Base-by-base conservation (phyloP, 64 coral and sea anemone genomes). In the Actinia tenebrosa region DNA sequence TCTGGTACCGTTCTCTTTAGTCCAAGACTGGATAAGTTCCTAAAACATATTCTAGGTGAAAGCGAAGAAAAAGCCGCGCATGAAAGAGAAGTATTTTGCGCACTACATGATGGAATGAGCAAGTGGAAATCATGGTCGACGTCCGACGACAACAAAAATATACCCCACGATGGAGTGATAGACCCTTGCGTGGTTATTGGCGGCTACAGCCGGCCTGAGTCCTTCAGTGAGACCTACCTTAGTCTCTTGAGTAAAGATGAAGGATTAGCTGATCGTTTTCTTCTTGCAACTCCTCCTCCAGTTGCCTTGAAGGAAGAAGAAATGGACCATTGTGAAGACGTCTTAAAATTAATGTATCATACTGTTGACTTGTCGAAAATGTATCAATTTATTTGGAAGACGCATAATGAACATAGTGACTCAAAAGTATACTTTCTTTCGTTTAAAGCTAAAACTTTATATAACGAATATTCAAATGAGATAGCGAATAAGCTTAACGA, bases 51-150 rank as follows among this genome's bases (percentile, higher is more conserved):
- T 37, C 13, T 80, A 1, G 52, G 56, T 58, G 56, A 80, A 52
- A 30, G 15, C 7, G 43, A 80, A 80, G 26, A 45, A 25, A 52
- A 80, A 44, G 79, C 43, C 17, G 79, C 79, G 4, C 43, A 52
- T 8, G 79, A 80, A 80, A 44, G 79, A 19, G 43, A 80, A 52
- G 16, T 80, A 14, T 80, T 80, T 80, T 80, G 79, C 52, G 15
- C 43, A n/a, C 47, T 83, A 11, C 80, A 50, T 45, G 42, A 52
- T 20, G 80, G 45, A 0, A 17, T 56, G n/a, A 50, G 22, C 45
- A n/a, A 64, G 17, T 64, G 62, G 18, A 64, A 19, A 3, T 5
- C 62, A 3, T 83, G 80, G 80, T 83, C 45, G 11, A 47, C 20
- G 26, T 15, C 5, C 3, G n/a, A 22, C 3, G 80, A 16, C 46